Conservation (phyloP, 2,797 vertebrate species). For the Cercopithecus diana region DNA sequence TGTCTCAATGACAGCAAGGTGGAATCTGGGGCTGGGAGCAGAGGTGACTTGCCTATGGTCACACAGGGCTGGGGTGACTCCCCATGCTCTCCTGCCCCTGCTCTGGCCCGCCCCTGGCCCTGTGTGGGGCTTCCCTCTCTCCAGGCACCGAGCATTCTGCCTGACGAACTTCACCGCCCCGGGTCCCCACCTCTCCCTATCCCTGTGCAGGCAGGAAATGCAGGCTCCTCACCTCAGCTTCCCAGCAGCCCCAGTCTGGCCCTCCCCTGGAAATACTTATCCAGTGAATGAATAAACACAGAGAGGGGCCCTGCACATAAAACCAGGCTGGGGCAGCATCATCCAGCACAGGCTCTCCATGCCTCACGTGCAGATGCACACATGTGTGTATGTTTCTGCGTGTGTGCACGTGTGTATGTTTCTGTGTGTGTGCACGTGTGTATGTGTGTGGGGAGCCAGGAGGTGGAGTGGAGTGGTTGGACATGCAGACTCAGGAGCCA, state of each 20-base stretch:
- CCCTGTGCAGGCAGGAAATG: not conserved
- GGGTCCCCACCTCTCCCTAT: accelerated
- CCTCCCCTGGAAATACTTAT: constrained; percentile 43
- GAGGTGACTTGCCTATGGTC: not conserved
- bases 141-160: not conserved
- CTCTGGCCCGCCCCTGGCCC: accelerated
- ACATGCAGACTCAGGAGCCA: not conserved
- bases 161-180: accelerated
- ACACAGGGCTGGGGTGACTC: not conserved
- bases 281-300: not conserved
- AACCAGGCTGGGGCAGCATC: not conserved
- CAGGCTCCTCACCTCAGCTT: not conserved
- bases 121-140: not conserved
- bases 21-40: not conserved
- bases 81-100: accelerated
- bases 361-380: not conserved
- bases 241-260: not conserved
- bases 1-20: not conserved
- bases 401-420: not conserved
- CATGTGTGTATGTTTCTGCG: no score
- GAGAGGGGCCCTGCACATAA: not conserved
- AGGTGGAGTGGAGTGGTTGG: not conserved
- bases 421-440: accelerated
- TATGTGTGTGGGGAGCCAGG: not conserved
- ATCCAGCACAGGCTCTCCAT: not conserved